Percentiles rank a stretch among this genome's conserved stretches.
These are phyloP conservation scores for Theocolax elegans DNA, from an alignment of 1,140 invertebrate species.

Conservation along the genomic window DNA sequence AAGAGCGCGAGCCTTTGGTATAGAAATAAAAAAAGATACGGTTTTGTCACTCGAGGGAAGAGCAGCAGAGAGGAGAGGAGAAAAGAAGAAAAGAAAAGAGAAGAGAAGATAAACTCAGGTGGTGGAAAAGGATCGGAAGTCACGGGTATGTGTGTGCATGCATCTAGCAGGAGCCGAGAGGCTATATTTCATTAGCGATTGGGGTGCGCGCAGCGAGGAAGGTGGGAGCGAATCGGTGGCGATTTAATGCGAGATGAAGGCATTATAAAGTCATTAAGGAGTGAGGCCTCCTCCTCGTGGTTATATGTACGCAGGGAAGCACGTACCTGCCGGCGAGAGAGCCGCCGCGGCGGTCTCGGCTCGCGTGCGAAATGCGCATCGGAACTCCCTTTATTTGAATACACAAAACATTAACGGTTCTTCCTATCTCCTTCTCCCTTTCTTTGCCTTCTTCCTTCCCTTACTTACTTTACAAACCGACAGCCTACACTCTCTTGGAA, in stretches of 20 bases:
- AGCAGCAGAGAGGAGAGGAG: too few species aligned
- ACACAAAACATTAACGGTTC: constrained; percentile 62
- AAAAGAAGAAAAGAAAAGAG: too few species aligned
- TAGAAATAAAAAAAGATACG: too few species aligned
- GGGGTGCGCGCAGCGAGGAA: not conserved
- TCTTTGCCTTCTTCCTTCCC: not conserved
- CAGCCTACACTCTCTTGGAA: too few species aligned
- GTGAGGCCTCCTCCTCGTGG: constrained; percentile 12
- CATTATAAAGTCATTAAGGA: constrained; percentile 65
- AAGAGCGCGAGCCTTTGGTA: too few species aligned
- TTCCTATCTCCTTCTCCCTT: constrained; percentile 14
- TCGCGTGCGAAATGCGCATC: constrained; percentile 57
- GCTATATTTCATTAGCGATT: constrained; percentile 21
- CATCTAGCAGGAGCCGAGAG: not conserved
- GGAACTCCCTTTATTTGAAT: constrained; percentile 59
- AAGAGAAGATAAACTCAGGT: too few species aligned
- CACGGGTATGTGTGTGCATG: not conserved
- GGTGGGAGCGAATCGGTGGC: constrained; percentile 39
- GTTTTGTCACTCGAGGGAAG: too few species aligned
- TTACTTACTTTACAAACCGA: not conserved
- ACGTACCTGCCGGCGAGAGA: too few species aligned
- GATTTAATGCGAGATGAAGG: constrained; percentile 60
- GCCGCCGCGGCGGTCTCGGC: constrained; percentile 14
- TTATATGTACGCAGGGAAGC: not conserved
- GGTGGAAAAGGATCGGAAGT: too few species aligned